Conservation (phyloP, 2,888 invertebrate species). For the Exocentrus adspersus region DNA sequence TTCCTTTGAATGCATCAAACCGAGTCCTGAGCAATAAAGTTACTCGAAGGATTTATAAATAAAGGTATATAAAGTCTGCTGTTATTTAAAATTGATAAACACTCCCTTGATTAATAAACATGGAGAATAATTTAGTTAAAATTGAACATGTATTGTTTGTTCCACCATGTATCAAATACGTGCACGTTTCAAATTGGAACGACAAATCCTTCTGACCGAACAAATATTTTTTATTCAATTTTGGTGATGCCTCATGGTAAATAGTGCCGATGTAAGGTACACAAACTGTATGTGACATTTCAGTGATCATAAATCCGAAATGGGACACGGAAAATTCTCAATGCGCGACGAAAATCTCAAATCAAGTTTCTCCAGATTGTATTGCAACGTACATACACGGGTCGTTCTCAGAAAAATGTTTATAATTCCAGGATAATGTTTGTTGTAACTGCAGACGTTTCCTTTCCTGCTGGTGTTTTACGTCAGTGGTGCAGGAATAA, state of each 20-base stretch:
- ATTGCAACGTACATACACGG: background rate
- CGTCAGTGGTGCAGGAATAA: background rate
- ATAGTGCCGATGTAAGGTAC: background rate
- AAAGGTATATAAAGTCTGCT: background rate
- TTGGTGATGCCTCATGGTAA: background rate
- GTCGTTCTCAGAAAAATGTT: background rate
- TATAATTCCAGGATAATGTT: background rate
- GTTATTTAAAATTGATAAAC: background rate
- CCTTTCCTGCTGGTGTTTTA: no score
- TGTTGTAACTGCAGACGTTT: no score
- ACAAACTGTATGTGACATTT: slow-evolving; percentile 1
- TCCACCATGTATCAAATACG: no score
- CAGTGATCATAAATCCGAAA: slow-evolving; percentile 4
- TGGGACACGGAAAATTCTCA: slow-evolving; percentile 1
- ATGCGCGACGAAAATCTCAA: slow-evolving; percentile 1
- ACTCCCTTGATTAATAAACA: background rate
- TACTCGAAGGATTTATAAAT: background rate
- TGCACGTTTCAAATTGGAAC: background rate
- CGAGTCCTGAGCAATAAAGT: background rate
- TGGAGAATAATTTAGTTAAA: no score
- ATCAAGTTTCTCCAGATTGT: background rate
- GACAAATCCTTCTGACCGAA: background rate
- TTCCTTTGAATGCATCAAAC: slow-evolving; percentile 5
- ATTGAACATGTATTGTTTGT: no score
- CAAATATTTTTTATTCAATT: background rate